Evolutionary conservation across 2,113 vertebrate species (phyloP), one percentile per base, ranked within the genome.

Genomic region (Thermophis baileyi): DNA sequence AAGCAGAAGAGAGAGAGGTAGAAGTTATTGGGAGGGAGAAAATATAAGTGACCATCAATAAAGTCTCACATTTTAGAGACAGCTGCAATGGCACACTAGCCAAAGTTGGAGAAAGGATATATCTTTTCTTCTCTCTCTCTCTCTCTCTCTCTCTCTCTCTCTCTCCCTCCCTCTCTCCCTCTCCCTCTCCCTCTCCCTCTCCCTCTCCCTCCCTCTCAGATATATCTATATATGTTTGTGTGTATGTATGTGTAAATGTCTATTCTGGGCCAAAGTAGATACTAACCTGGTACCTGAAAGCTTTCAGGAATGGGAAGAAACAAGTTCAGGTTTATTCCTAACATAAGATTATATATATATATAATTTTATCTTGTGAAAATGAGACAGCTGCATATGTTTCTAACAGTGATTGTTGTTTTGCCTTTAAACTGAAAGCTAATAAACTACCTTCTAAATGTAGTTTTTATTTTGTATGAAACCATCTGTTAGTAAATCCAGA

Each of bases 381-480:
- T 57, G 40, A 92, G 86, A 46, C 85, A 94, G 30, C 10, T 94
- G 74, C 57, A 85, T 93, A 90, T 95, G 87, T 92, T 93, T 27
- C 63, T 27, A 16, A 5, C 60, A 92, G 25, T 89, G 93, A 60
- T 63, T 5, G 87, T 92, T 94, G 55, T 90, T 96, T 95, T 95
- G 91, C 87, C 93, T 95, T 95, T 85, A 51, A 9, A 94, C 93
- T 95, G 4, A 8, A 0, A 0, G 27, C 93, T 94, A 95, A 95
- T 95, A 89, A 94, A 94, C 95, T 94, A 54, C 94, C 92, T 96
- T 93, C 18, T 51, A 57, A 25, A 89, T 95, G 47, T n/a, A 94
- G 16, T 30, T 89, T 60, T 22, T 85, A 50, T 44, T n/a, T 4
- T 74, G 63, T 89, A n/a, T 93, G 91, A 95, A 94, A n/a, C 88